phyloP scores from a whole-genome alignment of 2,113 vertebrate genomes.

The Microcebus murinus region DNA sequence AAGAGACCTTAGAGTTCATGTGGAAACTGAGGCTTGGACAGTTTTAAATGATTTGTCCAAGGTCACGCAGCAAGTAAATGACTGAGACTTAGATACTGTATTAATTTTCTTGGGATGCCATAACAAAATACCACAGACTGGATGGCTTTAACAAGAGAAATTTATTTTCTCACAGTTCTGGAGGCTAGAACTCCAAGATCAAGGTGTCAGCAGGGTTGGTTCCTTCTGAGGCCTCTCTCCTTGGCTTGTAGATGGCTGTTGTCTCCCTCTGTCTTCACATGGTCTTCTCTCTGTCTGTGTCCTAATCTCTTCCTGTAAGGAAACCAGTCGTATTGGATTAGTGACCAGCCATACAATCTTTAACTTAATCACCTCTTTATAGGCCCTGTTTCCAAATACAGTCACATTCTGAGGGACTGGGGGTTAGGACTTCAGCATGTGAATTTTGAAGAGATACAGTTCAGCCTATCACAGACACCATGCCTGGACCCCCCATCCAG shows the following conservation, averaged over 20 bases:
- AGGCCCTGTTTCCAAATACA: background rate
- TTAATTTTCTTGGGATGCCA: background rate
- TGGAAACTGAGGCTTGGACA: slow-evolving; percentile 27
- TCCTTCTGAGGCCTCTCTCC: background rate
- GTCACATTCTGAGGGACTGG: background rate
- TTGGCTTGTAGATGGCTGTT: background rate
- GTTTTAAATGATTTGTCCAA: slow-evolving; percentile 27
- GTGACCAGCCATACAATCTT: background rate
- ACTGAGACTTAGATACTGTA: background rate
- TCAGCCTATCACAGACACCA: background rate
- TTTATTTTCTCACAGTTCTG: background rate
- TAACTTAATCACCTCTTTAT: background rate
- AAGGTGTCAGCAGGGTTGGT: background rate
- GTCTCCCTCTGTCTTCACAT: background rate
- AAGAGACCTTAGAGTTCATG: background rate
- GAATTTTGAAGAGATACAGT: background rate
- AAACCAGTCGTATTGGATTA: background rate
- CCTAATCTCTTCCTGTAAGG: background rate
- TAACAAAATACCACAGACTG: background rate
- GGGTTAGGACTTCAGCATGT: background rate
- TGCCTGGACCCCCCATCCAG: background rate
- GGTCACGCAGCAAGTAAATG: background rate
- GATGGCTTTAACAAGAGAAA: background rate
- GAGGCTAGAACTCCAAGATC: background rate
- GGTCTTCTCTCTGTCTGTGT: background rate